Conservation (phyloP, 2,113 vertebrate species). For the Puffinus mauretanicus region DNA sequence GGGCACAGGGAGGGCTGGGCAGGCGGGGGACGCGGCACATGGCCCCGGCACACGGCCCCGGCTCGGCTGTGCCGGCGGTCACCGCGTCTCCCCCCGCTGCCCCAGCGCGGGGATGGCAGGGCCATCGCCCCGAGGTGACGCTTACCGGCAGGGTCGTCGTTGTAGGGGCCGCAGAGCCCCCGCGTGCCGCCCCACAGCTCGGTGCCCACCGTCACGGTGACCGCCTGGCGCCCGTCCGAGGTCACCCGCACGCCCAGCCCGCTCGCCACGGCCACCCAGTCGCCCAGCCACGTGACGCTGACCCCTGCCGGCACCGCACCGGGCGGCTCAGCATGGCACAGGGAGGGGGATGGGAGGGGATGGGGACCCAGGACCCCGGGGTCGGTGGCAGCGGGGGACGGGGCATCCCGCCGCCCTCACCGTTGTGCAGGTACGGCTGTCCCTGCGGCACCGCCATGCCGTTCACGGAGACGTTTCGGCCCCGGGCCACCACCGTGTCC, state of each 20-base stretch:
- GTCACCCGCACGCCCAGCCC: constrained; percentile 80
- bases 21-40: too few relatives aligned
- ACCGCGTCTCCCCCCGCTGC: too few relatives aligned
- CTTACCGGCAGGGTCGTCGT: constrained; percentile 76
- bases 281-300: constrained; percentile 86
- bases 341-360: neutral
- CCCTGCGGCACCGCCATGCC: constrained; percentile 59
- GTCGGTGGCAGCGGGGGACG: rapidly evolving
- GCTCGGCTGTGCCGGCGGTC: neutral
- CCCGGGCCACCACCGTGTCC: constrained; percentile 71
- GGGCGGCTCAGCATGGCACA: rapidly evolving
- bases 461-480: constrained; percentile 77
- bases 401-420: constrained; percentile 43
- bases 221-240: constrained; percentile 74
- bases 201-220: constrained; percentile 76
- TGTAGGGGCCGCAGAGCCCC: constrained; percentile 90
- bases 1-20: neutral
- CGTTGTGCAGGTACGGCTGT: constrained; percentile 76
- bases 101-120: neutral
- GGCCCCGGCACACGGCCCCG: neutral
- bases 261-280: constrained; percentile 87
- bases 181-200: constrained; percentile 77
- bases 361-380: neutral
- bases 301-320: constrained; percentile 71
- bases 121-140: rapidly evolving